Conservation (phyloP, 2,797 vertebrate genomes). For the Falco cherrug region DNA sequence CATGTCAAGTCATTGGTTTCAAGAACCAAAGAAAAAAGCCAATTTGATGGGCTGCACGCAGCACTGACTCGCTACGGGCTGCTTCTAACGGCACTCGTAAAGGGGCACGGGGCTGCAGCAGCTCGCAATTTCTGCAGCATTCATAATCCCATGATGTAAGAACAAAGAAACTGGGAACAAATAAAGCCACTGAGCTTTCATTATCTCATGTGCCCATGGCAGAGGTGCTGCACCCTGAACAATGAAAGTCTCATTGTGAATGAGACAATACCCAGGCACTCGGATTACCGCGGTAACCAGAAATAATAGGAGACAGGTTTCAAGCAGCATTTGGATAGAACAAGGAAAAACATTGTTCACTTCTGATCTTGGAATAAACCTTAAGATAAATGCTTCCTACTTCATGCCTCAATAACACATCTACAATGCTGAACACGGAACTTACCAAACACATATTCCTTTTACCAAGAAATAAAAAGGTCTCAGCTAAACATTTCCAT, state of each 20-base stretch:
- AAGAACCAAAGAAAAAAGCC: neutral
- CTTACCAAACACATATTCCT: neutral
- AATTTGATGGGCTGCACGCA: neutral
- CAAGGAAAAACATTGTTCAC: neutral
- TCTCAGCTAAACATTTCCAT: neutral
- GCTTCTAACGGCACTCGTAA: neutral
- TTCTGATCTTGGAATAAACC: neutral
- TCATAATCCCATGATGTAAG: neutral
- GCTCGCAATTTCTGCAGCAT: neutral
- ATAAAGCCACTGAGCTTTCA: neutral
- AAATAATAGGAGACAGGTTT: neutral
- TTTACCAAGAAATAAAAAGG: neutral
- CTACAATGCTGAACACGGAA: neutral
- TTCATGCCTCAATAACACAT: neutral
- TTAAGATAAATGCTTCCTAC: neutral
- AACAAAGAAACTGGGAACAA: slow-evolving; percentile 24
- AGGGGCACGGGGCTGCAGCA: neutral
- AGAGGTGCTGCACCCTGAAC: neutral
- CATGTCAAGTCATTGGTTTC: neutral
- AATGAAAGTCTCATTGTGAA: neutral
- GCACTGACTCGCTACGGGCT: neutral
- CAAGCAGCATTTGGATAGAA: neutral
- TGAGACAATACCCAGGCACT: neutral
- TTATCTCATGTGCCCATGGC: neutral
- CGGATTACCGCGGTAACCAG: slow-evolving; percentile 4